Evolutionary conservation across 1,140 invertebrate species (phyloP), one percentile per base, ranked within the genome.

Genomic region (Amyelois transitella): DNA sequence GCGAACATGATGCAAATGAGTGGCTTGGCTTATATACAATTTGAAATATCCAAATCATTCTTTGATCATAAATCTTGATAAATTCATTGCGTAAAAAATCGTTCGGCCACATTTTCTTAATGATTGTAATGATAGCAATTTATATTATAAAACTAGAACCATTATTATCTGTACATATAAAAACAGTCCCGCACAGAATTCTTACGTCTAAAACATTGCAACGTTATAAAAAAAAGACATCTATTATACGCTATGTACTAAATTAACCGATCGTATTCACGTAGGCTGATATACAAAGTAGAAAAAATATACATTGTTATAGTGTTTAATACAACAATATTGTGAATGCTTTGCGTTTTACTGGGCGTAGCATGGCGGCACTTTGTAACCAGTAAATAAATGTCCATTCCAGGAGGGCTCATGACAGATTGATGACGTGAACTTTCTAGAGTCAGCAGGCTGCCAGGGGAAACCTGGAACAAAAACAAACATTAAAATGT

Each of bases 281-380:
- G 65, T 64, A 75, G 73, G 65, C 72, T 67, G 73, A 79, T 84
- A 84, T 81, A 83, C 74, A 84, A 80, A 81, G 75, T 84, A 80
- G 69, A 83, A 86, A 86, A 86, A 86, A 86, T 86, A 84, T 86
- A 86, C 83, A 86, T 68, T 80, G 73, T 75, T 70, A 77, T 71
- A 62, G 71, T 62, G 56, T 70, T 60, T 54, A 38, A 38, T 38
- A 60, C 62, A 60, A 60, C 62, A 54, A 48, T 58, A 48, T 43
- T 50, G 44, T 52, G 49, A 38, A 28, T 45, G 54, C 51, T 45
- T 38, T 52, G 47, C 32, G 51, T 58, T 28, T 21, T 51, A 44
- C 47, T 17, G 20, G 43, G 50, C 18, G 20, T 17, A 38, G 14
- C 20, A 43, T 43, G 14, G 32, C 43, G 43, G 18, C 38, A 51